phyloP scores from a whole-genome alignment of 2,797 vertebrate genomes.

The Sebastiscus albofasciatus region DNA sequence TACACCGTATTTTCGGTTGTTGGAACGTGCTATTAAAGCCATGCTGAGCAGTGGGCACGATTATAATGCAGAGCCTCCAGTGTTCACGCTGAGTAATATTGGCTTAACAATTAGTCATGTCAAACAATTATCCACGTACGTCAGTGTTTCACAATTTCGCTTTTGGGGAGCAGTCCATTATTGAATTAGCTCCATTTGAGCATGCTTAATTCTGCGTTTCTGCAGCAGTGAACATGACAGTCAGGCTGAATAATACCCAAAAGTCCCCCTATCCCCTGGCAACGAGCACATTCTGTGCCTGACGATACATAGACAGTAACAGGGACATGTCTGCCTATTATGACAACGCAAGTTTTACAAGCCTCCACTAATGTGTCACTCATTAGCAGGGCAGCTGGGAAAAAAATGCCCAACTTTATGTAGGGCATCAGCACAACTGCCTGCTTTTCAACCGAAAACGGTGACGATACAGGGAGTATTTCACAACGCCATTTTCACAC shows the following conservation, averaged over 20 bases:
- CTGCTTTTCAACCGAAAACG: constrained; percentile 7
- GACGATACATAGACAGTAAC: constrained; percentile 29
- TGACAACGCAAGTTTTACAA: constrained; percentile 54
- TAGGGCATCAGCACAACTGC: constrained; percentile 35
- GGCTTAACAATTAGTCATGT: constrained; percentile 61
- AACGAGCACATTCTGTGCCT: constrained; percentile 37
- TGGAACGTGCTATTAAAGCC: constrained; percentile 28
- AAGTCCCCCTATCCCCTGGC: constrained; percentile 31
- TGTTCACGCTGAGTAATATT: constrained; percentile 40
- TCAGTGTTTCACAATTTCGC: constrained; percentile 39
- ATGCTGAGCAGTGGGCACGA: constrained; percentile 6
- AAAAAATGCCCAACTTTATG: constrained; percentile 8
- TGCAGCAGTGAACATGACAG: constrained; percentile 52
- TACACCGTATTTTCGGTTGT: not conserved
- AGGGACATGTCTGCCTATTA: constrained; percentile 39
- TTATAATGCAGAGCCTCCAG: constrained; percentile 44
- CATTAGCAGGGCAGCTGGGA: constrained; percentile 31
- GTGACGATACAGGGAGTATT: not conserved
- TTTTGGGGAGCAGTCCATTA: constrained; percentile 47
- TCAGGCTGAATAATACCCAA: constrained; percentile 42
- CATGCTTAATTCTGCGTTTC: constrained; percentile 44
- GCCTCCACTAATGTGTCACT: constrained; percentile 48
- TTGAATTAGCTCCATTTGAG: constrained; percentile 55
- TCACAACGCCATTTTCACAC: not conserved
- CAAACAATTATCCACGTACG: constrained; percentile 54